A percentile compares a stretch with the other conserved stretches of the same genome.
Evolutionary conservation across 2,797 vertebrate genomes (phyloP).

Genomic region (Netta rufina): DNA sequence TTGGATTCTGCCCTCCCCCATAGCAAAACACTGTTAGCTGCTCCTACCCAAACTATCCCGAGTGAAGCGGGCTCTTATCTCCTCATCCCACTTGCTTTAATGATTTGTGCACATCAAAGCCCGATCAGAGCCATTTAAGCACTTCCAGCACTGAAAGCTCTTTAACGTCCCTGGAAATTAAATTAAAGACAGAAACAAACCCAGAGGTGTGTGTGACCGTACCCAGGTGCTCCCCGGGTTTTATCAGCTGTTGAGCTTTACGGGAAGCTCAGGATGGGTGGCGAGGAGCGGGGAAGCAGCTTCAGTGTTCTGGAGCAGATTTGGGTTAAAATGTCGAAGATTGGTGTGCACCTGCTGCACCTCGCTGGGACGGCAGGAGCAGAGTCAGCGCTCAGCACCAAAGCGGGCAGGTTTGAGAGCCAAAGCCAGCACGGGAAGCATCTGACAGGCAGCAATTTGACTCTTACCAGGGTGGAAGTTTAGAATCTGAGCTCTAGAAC

Average conservation of each 20-base stretch:
- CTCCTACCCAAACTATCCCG: neutral
- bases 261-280: fast-evolving
- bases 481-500: neutral
- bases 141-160: constrained; percentile 40
- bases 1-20: neutral
- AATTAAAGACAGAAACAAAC: constrained; percentile 24
- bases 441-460: neutral
- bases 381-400: fast-evolving
- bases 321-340: fast-evolving
- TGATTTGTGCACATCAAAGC: constrained; percentile 57
- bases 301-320: fast-evolving
- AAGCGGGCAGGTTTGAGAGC: neutral
- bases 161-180: constrained; percentile 45
- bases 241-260: neutral
- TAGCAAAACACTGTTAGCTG: neutral
- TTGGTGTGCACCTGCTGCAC: fast-evolving
- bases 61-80: constrained; percentile 23
- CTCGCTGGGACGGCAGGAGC: fast-evolving
- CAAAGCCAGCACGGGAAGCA: neutral
- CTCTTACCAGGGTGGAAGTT: neutral
- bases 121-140: constrained; percentile 52
- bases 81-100: constrained; percentile 48
- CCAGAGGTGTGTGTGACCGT: neutral
- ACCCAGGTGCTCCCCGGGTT: neutral
- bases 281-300: fast-evolving